Conservation (phyloP, 2,113 vertebrate genomes). For the Mystacornis crossleyi region DNA sequence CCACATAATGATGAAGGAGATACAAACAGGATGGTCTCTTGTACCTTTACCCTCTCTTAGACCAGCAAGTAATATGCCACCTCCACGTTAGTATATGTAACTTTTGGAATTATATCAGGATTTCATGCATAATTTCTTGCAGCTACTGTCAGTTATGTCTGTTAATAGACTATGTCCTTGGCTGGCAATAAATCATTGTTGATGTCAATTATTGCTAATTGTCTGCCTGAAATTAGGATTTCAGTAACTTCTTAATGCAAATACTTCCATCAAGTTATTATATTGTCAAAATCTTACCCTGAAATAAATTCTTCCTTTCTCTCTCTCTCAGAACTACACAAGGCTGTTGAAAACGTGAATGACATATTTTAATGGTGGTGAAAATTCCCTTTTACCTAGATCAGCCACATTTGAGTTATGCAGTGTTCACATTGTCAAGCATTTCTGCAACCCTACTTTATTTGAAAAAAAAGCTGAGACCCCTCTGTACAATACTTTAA, state of each 20-base stretch:
- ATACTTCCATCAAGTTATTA: not conserved
- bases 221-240: not conserved
- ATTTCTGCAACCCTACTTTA: not conserved
- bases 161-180: not conserved
- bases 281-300: not conserved
- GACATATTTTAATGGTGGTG: not conserved
- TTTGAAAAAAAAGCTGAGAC: not conserved
- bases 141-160: not conserved
- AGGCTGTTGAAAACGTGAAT: not conserved
- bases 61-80: not conserved
- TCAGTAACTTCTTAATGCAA: not conserved
- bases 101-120: not conserved
- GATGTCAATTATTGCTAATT: not conserved
- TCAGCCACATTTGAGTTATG: not conserved
- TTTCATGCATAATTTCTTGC: not conserved
- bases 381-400: not conserved
- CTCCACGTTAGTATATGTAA: rapidly evolving
- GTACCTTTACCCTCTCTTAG: not conserved
- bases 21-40: not conserved
- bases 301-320: not conserved
- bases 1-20: not conserved
- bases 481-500: not conserved
- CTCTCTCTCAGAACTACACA: not conserved
- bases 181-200: not conserved
- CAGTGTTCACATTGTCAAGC: not conserved